These are phyloP conservation scores for Gyps fulvus DNA, from an alignment of 2,113 vertebrate species.

Conservation along the genomic window DNA sequence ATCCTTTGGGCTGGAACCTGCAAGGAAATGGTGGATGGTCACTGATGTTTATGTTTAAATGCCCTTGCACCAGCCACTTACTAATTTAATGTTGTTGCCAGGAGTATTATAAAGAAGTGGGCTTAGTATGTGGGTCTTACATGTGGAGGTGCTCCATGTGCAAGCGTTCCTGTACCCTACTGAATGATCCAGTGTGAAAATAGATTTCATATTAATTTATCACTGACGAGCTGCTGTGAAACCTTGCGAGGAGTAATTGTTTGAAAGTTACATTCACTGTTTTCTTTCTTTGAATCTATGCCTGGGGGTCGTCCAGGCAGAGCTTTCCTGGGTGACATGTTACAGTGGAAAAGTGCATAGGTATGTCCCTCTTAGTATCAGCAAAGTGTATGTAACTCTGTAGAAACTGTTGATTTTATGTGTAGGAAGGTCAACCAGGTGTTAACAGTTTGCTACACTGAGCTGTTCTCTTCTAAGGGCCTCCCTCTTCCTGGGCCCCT, in stretches of 20 bases:
- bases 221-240: background rate
- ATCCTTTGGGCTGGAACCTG: background rate
- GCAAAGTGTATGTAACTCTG: background rate
- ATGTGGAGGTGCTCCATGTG: background rate
- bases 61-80: background rate
- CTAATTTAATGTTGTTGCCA: background rate
- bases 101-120: background rate
- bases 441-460: background rate
- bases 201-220: background rate
- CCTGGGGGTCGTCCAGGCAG: background rate
- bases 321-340: background rate
- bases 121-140: background rate
- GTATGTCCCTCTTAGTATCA: background rate
- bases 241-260: background rate
- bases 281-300: background rate
- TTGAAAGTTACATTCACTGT: background rate
- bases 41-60: background rate
- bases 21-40: background rate
- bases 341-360: background rate
- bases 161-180: background rate
- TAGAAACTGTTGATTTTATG: background rate
- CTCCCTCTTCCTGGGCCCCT: background rate
- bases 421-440: background rate
- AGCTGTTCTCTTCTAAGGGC: background rate
- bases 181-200: background rate